These are phyloP conservation scores for Nephrotoma appendiculata DNA, from an alignment of 2,888 invertebrate species.

Conservation along the genomic window DNA sequence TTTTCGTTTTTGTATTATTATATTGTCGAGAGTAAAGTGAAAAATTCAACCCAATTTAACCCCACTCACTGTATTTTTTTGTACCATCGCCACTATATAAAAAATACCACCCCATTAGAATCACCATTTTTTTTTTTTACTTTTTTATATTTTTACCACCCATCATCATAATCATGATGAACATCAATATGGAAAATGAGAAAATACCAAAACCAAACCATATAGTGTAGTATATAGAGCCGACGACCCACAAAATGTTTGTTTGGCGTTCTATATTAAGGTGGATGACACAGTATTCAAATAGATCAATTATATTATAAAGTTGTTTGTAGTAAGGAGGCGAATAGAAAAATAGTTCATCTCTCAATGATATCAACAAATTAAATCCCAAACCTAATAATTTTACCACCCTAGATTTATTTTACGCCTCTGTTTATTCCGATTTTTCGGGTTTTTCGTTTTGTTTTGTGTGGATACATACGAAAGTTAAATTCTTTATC, in stretches of 20 bases:
- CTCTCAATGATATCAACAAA: neutral
- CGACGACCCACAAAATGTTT: neutral
- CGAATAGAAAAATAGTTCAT: neutral
- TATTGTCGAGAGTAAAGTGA: neutral
- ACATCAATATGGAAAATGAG: neutral
- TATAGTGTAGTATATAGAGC: neutral
- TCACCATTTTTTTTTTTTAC: neutral
- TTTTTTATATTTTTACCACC: neutral
- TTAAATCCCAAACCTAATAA: neutral
- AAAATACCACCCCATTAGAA: neutral
- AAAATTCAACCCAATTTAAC: neutral
- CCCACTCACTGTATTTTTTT: neutral
- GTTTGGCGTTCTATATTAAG: neutral
- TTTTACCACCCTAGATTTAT: neutral
- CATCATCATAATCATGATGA: neutral
- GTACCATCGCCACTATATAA: neutral
- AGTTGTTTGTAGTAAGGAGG: neutral
- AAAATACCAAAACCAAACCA: neutral
- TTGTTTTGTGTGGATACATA: neutral
- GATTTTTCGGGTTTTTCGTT: neutral
- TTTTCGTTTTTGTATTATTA: neutral
- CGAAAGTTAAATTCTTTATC: slow-evolving; percentile 4
- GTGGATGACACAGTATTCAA: neutral
- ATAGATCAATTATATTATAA: neutral
- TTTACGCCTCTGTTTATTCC: neutral